Percentiles rank a stretch among this genome's conserved stretches.
phyloP scores from a whole-genome alignment of 2,888 invertebrate species.

The Liposcelis brunnea region DNA sequence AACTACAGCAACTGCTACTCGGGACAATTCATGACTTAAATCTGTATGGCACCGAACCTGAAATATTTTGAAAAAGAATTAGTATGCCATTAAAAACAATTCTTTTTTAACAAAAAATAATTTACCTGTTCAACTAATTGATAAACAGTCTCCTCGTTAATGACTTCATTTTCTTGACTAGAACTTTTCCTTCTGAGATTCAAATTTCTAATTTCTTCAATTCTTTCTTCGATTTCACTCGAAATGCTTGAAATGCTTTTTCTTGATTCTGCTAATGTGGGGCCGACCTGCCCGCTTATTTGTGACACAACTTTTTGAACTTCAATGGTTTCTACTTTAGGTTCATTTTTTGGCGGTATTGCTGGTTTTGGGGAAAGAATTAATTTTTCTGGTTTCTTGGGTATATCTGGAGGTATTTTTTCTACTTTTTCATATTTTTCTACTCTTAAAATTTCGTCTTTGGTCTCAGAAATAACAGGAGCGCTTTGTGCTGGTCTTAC shows the following conservation, averaged over 20 bases:
- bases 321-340: no score
- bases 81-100: background rate
- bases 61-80: constrained; percentile 16
- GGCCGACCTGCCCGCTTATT: no score
- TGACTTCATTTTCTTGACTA: background rate
- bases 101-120: background rate
- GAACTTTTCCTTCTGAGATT: constrained; percentile 1
- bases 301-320: no score
- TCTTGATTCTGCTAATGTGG: no score
- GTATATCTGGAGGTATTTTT: no score
- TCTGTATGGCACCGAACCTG: constrained; percentile 63
- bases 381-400: no score
- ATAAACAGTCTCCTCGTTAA: constrained; percentile 38
- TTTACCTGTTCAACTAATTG: constrained; percentile 49
- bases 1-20: constrained; percentile 67
- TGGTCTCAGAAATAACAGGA: no score
- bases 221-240: constrained; percentile 19
- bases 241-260: constrained; percentile 22
- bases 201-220: background rate
- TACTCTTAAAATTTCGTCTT: no score
- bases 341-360: no score
- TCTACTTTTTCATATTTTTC: no score
- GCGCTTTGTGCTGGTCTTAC: no score
- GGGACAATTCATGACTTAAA: constrained; percentile 70
- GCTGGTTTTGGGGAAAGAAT: no score